Base-by-base conservation (phyloP, 2,797 vertebrate species). In the Ateles fusciceps region DNA sequence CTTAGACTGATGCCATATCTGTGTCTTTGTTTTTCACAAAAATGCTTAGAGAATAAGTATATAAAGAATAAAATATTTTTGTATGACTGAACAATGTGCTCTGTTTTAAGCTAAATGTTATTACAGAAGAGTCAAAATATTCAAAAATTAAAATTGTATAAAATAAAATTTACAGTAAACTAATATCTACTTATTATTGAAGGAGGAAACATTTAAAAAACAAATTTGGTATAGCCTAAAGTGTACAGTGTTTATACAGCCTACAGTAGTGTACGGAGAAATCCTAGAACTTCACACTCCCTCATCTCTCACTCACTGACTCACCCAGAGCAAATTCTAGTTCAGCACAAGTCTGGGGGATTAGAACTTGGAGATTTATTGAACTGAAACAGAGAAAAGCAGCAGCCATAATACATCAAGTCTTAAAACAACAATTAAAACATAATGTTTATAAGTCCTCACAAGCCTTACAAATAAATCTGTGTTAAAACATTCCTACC, bases 351-450 rank as follows among this genome's bases (percentile, higher is more conserved):
- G 2, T 79, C 39, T 86, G 21, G 19, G 8, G 13, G 24, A 91
- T 79, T 79, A 42, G 74, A 97, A 86, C 3, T 72, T 84, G 28
- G 21, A 75, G 74, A 96, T 84, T 91, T 97, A 94, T 48, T 95
- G 61, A 94, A 86, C 36, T 89, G 88, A 91, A 87, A 61, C 14
- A 74, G 44, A 86, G 11, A 36, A 93, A 72, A 94, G 33, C 68
- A 85, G 79, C 26, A 96, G 39, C 12, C 68, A 72, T 85, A 85
- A 87, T 84, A 95, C 7, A 79, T 36, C 24, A 76, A 76, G 48
- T 87, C n/a, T 96, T 95, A 95, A 39, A 95, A 87, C 10, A 93
- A 95, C 72, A 94, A 92, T 95, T 92, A 95, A 96, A 96, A 87
- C 33, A 90, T n/a, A 68, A 44, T 94, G 39, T 96, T 97, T 94